Evolutionary conservation across 2,113 vertebrate genomes (phyloP), one percentile per base, ranked within the genome.

Genomic region (Macroglossus sobrinus): DNA sequence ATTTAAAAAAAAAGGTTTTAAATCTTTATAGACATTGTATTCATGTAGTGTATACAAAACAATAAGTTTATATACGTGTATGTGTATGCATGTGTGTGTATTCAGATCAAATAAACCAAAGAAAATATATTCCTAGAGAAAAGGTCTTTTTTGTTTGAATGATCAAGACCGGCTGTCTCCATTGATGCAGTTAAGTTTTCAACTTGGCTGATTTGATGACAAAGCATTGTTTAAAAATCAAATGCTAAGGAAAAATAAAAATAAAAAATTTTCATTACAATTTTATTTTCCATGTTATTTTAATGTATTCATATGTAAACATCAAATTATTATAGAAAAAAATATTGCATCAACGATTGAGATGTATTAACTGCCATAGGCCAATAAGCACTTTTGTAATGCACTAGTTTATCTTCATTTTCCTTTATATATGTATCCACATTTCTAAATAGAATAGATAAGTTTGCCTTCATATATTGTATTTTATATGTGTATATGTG

Each of bases 221-320:
- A 96, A 84, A 94, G 91, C 80, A 90, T 53, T 91, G 76, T 81
- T 97, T 78, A 94, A 97, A 95, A 91, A 93, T 89, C 66, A 92
- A 96, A 95, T 89, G 90, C 26, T 90, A 91, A 95, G 24, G 57
- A 72, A 92, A 95, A 93, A 81, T 57, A 30, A 94, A 94, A 92
- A 75, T 89, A 68, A 95, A 96, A 96, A 94, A n/a, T n/a, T 94
- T 96, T 94, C 55, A 85, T 66, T 80, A 76, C 63, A 90, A 97
- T 63, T 88, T 87, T 59, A 93, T 92, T 90, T 95, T 89, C 74
- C 55, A 38, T 86, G 82, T 38, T 94, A 94, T 82, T 97, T 97
- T 94, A 85, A 92, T 85, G 61, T 81, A 88, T 76, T 94, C 80
- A 38, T 69, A 94, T 89, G 43, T 91, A 96, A 96, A 95, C 74